A percentile compares a stretch with the other conserved stretches of the same genome.
phyloP scores from a whole-genome alignment of 2,888 invertebrate genomes.

The Thereva nobilitata region DNA sequence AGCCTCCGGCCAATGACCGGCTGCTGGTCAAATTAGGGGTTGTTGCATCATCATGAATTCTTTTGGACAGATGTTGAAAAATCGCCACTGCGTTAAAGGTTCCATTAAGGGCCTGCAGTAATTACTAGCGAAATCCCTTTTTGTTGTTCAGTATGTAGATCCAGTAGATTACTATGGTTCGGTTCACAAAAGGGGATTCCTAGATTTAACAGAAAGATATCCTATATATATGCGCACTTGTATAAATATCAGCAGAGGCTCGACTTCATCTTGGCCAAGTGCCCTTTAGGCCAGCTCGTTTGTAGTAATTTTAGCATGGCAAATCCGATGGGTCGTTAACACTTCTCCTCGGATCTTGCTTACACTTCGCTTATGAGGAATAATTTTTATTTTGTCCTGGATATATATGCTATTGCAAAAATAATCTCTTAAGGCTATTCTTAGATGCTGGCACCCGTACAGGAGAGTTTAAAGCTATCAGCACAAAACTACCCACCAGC shows the following conservation, averaged over 20 bases:
- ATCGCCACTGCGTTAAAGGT: neutral
- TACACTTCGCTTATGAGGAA: too few species aligned
- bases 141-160: neutral
- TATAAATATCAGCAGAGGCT: too few species aligned
- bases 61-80: conserved; percentile 25
- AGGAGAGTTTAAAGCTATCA: too few species aligned
- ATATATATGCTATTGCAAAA: too few species aligned
- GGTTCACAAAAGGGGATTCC: neutral
- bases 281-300: conserved; percentile 33
- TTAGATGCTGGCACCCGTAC: too few species aligned
- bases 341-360: neutral
- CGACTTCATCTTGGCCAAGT: conserved; percentile 11
- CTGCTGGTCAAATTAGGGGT: conserved; percentile 13
- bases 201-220: neutral
- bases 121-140: conserved; percentile 26
- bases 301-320: conserved; percentile 19
- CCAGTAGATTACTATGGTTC: neutral
- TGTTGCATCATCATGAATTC: conserved; percentile 5
- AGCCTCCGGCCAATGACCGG: neutral
- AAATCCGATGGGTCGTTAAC: conserved; percentile 22
- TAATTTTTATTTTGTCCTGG: too few species aligned
- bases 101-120: conserved; percentile 12
- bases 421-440: too few species aligned
- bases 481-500: too few species aligned
- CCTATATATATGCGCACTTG: too few species aligned